phyloP scores from a whole-genome alignment of 1,140 invertebrate species.

The Drosophila obscura region DNA sequence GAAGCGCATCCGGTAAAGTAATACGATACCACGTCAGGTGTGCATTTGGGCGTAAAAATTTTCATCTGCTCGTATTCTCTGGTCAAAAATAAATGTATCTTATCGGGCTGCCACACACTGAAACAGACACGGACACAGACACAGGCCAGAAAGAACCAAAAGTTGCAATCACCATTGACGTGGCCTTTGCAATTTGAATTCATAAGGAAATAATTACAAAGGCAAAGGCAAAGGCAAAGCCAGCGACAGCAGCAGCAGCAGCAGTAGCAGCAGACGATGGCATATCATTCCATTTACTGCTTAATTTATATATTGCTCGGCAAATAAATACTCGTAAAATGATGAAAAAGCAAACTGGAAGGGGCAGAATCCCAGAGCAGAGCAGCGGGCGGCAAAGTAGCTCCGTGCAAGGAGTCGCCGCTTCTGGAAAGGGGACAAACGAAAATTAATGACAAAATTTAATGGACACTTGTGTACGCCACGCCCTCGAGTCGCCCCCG shows the following conservation, averaged over 20 bases:
- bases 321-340: conserved; percentile 34
- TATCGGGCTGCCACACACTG: conserved; percentile 29
- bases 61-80: background rate
- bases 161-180: background rate
- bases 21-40: conserved; percentile 13
- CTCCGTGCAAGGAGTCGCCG: background rate
- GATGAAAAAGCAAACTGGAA: conserved; percentile 52
- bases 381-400: conserved; percentile 23
- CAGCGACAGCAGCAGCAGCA: no score
- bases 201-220: background rate
- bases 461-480: conserved; percentile 69
- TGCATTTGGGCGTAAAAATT: conserved; percentile 22
- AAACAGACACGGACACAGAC: background rate
- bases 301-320: conserved; percentile 39
- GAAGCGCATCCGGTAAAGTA: conserved; percentile 11
- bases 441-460: conserved; percentile 78
- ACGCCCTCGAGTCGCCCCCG: conserved; percentile 16
- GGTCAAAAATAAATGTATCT: conserved; percentile 26
- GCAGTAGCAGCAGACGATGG: conserved; percentile 1
- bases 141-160: background rate
- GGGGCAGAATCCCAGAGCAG: conserved; percentile 18
- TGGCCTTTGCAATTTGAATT: background rate
- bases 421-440: conserved; percentile 44
- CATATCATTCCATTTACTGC: conserved; percentile 37
- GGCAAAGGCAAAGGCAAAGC: background rate